A percentile compares a stretch with the other conserved stretches of the same genome.
These are phyloP conservation scores for Sparidentex hasta DNA, from an alignment of 2,797 vertebrate species.

Conservation along the genomic window DNA sequence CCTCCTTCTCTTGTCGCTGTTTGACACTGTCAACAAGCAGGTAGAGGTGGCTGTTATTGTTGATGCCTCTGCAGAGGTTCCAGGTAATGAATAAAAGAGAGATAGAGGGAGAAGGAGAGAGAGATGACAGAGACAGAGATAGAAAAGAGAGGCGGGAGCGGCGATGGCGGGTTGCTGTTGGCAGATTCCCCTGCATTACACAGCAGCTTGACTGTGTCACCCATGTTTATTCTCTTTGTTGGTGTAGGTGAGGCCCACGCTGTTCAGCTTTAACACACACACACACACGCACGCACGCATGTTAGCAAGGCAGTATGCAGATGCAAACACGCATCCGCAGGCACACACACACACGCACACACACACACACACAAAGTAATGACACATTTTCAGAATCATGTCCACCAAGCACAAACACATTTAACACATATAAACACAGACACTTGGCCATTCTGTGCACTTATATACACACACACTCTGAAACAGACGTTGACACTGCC, in stretches of 20 bases:
- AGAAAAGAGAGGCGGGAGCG: conserved; percentile 45
- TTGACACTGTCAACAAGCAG: conserved; percentile 84
- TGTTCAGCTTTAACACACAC: conserved; percentile 38
- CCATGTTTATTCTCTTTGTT: conserved; percentile 81
- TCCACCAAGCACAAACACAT: conserved; percentile 16
- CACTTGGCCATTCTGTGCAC: neutral
- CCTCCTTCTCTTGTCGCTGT: conserved; percentile 70
- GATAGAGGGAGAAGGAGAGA: conserved; percentile 60
- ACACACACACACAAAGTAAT: conserved; percentile 9
- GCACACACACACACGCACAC: conserved; percentile 4
- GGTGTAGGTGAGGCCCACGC: conserved; percentile 61
- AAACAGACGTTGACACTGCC: too few species aligned
- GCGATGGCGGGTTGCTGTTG: conserved; percentile 30
- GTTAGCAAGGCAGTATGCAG: conserved; percentile 14
- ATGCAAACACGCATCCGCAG: conserved; percentile 12
- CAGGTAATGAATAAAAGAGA: conserved; percentile 84
- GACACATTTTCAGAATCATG: conserved; percentile 3
- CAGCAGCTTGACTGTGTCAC: conserved; percentile 81
- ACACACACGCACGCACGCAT: conserved; percentile 10
- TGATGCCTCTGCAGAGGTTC: conserved; percentile 75
- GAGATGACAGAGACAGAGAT: conserved; percentile 73
- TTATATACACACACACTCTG: neutral
- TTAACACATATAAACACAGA: neutral
- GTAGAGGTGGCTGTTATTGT: conserved; percentile 82
- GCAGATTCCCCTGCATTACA: conserved; percentile 77